phyloP scores from a whole-genome alignment of 2,797 vertebrate species.

The Nyctalus aviator region DNA sequence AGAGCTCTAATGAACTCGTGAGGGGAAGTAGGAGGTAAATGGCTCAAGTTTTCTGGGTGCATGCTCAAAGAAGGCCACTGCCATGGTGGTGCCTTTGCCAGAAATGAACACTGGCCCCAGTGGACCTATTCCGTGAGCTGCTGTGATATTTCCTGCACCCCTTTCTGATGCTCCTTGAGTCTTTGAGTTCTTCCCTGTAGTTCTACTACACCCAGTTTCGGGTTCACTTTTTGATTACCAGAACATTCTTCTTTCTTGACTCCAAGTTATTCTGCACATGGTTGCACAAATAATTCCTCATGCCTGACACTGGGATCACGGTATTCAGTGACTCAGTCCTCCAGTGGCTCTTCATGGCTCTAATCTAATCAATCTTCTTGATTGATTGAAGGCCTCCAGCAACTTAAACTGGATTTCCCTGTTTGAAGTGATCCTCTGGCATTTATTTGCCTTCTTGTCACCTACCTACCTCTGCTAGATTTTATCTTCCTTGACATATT shows the following conservation, averaged over 20 bases:
- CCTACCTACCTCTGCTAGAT: not conserved
- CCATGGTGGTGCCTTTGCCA: not conserved
- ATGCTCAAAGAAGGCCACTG: not conserved
- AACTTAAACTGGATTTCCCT: not conserved
- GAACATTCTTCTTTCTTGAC: not conserved
- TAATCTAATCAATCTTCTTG: not conserved
- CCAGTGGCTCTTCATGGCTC: not conserved
- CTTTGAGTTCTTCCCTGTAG: not conserved
- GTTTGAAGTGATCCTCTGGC: not conserved
- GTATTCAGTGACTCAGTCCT: not conserved
- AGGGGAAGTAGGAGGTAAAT: not conserved
- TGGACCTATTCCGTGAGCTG: not conserved
- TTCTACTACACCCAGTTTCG: not conserved
- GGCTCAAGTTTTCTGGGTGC: not conserved
- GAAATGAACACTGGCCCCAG: not conserved
- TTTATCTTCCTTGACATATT: not conserved
- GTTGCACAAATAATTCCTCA: constrained; percentile 13
- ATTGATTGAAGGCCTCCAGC: not conserved
- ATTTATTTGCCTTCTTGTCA: not conserved
- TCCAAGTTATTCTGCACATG: not conserved
- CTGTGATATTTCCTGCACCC: not conserved
- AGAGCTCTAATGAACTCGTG: not conserved
- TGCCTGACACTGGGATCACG: not conserved
- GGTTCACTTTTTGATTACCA: constrained; percentile 8
- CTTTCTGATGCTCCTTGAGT: not conserved